phyloP scores from a whole-genome alignment of 2,888 invertebrate species.

The Hydriomena furcata region DNA sequence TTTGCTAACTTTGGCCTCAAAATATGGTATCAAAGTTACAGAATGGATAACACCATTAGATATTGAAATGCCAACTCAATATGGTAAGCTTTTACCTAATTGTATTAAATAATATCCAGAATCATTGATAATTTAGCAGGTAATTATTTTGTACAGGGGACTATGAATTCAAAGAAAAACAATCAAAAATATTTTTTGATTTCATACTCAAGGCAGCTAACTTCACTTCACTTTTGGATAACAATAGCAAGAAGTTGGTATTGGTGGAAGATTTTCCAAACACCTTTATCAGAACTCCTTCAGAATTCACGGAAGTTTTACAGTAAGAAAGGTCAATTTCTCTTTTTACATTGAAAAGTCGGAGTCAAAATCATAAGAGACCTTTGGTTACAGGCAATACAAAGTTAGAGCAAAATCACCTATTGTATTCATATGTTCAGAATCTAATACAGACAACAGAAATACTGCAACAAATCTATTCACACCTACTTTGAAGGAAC shows the following conservation, averaged over 20 bases:
- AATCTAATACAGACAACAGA: conserved; percentile 83
- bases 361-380: neutral
- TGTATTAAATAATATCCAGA: neutral
- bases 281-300: conserved; percentile 86
- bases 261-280: conserved; percentile 94
- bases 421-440: conserved; percentile 88
- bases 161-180: conserved; percentile 80
- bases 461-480: conserved; percentile 86
- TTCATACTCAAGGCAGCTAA: conserved; percentile 91
- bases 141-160: conserved; percentile 57
- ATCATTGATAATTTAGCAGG: too few species aligned
- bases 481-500: conserved; percentile 83
- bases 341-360: too few species aligned
- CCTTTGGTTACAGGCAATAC: conserved; percentile 76
- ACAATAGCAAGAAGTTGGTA: conserved; percentile 83
- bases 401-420: conserved; percentile 85
- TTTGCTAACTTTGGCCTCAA: conserved; percentile 85
- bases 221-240: conserved; percentile 85
- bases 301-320: conserved; percentile 86
- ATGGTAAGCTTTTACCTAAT: conserved; percentile 52
- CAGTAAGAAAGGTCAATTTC: too few species aligned
- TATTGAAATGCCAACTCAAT: conserved; percentile 83
- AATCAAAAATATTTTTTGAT: conserved; percentile 88
- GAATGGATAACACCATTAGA: conserved; percentile 94
- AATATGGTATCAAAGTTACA: conserved; percentile 83